Conservation (phyloP, 2,113 vertebrate species). For the Perca flavescens region DNA sequence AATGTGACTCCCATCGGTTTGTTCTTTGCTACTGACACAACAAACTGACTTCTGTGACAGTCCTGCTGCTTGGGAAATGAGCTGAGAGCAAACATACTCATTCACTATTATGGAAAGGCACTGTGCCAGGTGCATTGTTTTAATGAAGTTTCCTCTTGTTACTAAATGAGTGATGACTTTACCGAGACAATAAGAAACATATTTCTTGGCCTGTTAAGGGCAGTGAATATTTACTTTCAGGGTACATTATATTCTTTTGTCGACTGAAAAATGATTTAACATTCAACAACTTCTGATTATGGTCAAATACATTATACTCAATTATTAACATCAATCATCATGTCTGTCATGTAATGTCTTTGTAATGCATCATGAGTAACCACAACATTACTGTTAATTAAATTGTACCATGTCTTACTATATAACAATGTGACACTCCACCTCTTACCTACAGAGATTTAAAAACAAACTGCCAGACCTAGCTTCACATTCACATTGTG, state of each 20-base stretch:
- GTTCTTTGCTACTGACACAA: not conserved
- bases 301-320: not conserved
- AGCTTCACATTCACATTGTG: not conserved
- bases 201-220: not conserved
- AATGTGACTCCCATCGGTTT: not conserved
- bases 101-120: not conserved
- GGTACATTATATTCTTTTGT: slow-evolving; percentile 7
- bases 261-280: not conserved
- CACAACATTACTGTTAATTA: not conserved
- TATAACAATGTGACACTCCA: not conserved
- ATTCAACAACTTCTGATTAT: not conserved
- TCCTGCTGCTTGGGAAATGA: slow-evolving; percentile 2
- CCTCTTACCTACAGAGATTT: not conserved
- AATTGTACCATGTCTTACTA: not conserved
- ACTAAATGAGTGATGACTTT: slow-evolving; percentile 35
- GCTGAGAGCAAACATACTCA: slow-evolving; percentile 20
- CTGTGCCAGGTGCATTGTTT: slow-evolving; percentile 28
- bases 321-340: slow-evolving; percentile 2
- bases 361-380: not conserved
- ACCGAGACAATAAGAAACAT: slow-evolving; percentile 4
- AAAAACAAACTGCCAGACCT: not conserved
- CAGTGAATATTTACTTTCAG: slow-evolving; percentile 11
- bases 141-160: slow-evolving; percentile 39
- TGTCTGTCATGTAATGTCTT: not conserved
- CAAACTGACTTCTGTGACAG: slow-evolving; percentile 1